Conservation (phyloP, 2,797 vertebrate species). For the Glossophaga mutica region DNA sequence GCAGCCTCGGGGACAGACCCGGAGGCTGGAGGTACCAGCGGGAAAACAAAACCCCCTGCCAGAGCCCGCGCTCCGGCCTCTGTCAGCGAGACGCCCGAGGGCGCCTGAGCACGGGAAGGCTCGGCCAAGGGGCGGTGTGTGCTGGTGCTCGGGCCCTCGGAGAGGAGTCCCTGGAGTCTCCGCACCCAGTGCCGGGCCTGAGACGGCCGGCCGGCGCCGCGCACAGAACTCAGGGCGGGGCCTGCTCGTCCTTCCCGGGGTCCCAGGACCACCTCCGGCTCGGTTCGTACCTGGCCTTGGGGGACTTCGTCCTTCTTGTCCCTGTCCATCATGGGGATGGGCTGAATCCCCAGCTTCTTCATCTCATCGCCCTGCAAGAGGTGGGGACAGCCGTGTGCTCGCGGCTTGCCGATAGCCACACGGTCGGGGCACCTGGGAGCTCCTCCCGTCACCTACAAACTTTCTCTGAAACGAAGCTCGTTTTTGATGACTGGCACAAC, state of each 20-base stretch:
- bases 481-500: not conserved
- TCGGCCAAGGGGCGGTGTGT: rapidly evolving
- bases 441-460: not conserved
- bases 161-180: rapidly evolving
- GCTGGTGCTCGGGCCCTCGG: not conserved
- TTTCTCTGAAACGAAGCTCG: not conserved
- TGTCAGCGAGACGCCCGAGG: rapidly evolving
- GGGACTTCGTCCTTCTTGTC: constrained; percentile 97
- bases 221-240: rapidly evolving
- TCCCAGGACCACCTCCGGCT: not conserved
- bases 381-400: not conserved
- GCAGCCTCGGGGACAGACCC: not conserved
- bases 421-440: too few relatives aligned
- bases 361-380: constrained; percentile 94
- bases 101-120: not conserved
- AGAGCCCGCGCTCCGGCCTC: not conserved
- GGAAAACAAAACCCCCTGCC: too few relatives aligned
- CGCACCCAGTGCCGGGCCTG: rapidly evolving
- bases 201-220: too few relatives aligned
- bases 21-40: not conserved
- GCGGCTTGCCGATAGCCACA: not conserved
- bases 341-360: constrained; percentile 97
- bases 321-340: constrained; percentile 99
- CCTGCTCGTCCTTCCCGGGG: rapidly evolving
- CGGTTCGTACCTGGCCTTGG: constrained; percentile 92